Evolutionary conservation across 2,113 vertebrate genomes (phyloP), one percentile per base, ranked within the genome.

Genomic region (Copsychus sechellarum): DNA sequence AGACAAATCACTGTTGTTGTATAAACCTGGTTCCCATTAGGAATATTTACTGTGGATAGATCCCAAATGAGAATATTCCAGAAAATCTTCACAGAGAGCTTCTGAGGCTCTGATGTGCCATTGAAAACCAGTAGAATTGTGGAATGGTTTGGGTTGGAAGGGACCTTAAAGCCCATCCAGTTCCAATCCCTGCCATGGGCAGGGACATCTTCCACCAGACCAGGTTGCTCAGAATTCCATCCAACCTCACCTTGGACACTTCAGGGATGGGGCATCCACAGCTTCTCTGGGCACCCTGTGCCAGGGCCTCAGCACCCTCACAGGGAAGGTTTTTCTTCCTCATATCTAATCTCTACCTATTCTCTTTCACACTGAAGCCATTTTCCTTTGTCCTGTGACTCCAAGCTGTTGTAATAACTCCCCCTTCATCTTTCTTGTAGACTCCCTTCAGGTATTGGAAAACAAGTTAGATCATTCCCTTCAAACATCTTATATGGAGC

Each of bases 141-240:
- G 42, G n/a, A 54, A 40, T 31, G 29, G 24, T 54, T 83, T 70
- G 54, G 12, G 22, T 54, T 69, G 48, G 14, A 69, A 61, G 17
- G 16, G 18, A 23, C 14, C 5, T 22, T 34, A 16, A 22, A 48
- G 9, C 6, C 34, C 14, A 76, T 23, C 31, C 24, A 24, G 18
- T 43, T 73, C 23, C n/a, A 47, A 2, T 17, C 3, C 11, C 3
- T 34, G 21, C 21, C 8, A 11, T n/a, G 28, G 21, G 11, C 12
- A 9, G 40, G 17, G 21, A 34, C 14, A 16, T 17, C 3, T 26
- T 48, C 12, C 62, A 33, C 25, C 5, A 9, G 0, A 1, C 11
- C 29, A 26, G 29, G 4, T 3, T 54, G 14, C 17, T 83, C 25
- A 9, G 5, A 69, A 21, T 5, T 9, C 48, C 10, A 20, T 42